Base-by-base conservation (phyloP, 1,140 invertebrate species). In the Zelostemma sp. region DNA sequence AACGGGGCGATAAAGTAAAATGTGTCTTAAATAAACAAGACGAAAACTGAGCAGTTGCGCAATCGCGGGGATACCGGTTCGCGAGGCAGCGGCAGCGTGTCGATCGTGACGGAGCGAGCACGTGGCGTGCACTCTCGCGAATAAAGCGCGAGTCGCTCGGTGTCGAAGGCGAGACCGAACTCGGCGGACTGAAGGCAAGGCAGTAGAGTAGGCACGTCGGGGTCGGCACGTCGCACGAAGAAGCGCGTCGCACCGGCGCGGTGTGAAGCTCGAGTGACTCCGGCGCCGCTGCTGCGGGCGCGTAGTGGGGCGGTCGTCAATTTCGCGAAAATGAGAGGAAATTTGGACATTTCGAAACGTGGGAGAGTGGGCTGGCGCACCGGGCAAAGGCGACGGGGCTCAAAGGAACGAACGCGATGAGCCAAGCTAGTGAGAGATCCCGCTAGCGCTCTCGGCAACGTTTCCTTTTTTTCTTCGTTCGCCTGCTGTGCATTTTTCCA, bases 141-240 rank as follows among this genome's bases (percentile, higher is more conserved):
- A 57, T 21, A 35, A 45, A 57, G 43, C 25, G 46, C 35, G 58
- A 46, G 43, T 40, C 33, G 41, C 43, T 17, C 63, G 70, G 61
- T 68, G 66, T 53, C 62, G 31, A 38, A 68, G 57, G 58, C 48
- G 68, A 68, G 63, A 72, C 60, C 50, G 67, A 63, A 64, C 74
- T 68, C 72, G 59, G 72, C 68, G 68, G 69, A 79, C 78, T 81
- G 78, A 80, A 70, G 75, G 75, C 71, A 67, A 66, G 54, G n/a
- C n/a, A n/a, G n/a, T n/a, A n/a, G n/a, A n/a, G n/a, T n/a, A n/a
- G n/a, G n/a, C n/a, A n/a, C n/a, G n/a, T n/a, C n/a, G n/a, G n/a
- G n/a, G n/a, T n/a, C n/a, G n/a, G n/a, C n/a, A n/a, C n/a, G n/a
- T n/a, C n/a, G n/a, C n/a, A n/a, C 8, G 21, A 25, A 8, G 21